Evolutionary conservation across 2,888 invertebrate genomes (phyloP).

Genomic region (Cabera pusaria): DNA sequence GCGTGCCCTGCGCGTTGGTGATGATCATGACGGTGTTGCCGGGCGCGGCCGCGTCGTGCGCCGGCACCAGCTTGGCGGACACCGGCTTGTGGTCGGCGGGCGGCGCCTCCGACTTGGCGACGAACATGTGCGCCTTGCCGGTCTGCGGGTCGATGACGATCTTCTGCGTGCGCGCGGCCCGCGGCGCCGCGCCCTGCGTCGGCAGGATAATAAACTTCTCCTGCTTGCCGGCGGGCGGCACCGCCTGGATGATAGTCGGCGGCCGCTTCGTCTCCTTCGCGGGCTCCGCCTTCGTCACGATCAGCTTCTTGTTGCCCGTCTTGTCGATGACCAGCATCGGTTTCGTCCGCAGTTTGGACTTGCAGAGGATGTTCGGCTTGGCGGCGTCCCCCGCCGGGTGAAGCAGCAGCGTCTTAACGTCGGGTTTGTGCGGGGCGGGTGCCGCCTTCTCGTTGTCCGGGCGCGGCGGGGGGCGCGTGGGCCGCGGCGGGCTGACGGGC

Average conservation of each 20-base stretch:
- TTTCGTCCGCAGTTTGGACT: constrained; percentile 73
- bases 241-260: constrained; percentile 52
- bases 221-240: constrained; percentile 53
- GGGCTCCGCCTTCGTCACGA: constrained; percentile 68
- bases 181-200: constrained; percentile 55
- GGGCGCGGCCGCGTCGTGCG: constrained; percentile 58
- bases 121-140: constrained; percentile 72
- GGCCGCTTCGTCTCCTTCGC: constrained; percentile 61
- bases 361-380: constrained; percentile 78
- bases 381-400: constrained; percentile 60
- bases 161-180: constrained; percentile 68
- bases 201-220: constrained; percentile 77
- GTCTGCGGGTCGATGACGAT: constrained; percentile 77
- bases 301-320: constrained; percentile 72
- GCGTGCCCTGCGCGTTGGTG: constrained; percentile 84
- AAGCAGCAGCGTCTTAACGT: constrained; percentile 67
- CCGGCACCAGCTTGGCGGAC: constrained; percentile 65
- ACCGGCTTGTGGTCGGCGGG: constrained; percentile 60
- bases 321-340: constrained; percentile 76
- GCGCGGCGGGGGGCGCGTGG: constrained; percentile 56
- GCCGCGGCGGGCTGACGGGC: constrained; percentile 50
- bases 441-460: constrained; percentile 59
- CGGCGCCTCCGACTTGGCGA: constrained; percentile 57
- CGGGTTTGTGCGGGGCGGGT: constrained; percentile 53
- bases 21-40: constrained; percentile 85